Evolutionary conservation across 2,888 invertebrate genomes (phyloP), one percentile per base, ranked within the genome.

Genomic region (Leucophora obtusa): DNA sequence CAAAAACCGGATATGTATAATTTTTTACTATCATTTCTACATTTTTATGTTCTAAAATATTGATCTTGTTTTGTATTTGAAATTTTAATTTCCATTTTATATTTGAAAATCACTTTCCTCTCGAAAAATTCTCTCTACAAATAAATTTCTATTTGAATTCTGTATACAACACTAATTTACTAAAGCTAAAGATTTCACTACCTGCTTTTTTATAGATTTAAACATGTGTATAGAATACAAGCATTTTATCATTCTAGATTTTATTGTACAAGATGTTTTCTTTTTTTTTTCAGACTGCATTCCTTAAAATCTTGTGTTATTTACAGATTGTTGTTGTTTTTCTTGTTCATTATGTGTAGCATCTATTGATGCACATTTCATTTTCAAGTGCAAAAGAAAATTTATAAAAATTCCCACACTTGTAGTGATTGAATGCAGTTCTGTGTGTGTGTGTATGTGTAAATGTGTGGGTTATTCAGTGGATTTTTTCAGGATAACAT

Each of bases 381-480:
- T 15, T 71, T 77, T 77, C 81, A 81, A 81, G 81, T 77, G 81
- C 81, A 77, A 69, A 63, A 53, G 62, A 80, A 71, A 68, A 75
- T 71, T 66, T 71, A 50, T 35, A 69, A 69, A 69, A 70, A 73
- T 80, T 81, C 81, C 81, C 81, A 81, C 81, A 81, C 77, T 81
- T 73, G 77, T 81, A 77, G 38, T 56, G 77, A 77, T 77, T 81
- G 73, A 66, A 81, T 77, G 73, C 81, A 77, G 59, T 73, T 7
- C 15, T 68, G 2, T 51, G 17, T 10, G 15, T 56, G 43, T 17
- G 8, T 18, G 17, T 60, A 11, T 21, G 21, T 28, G 11, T 21
- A 21, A 21, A 21, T 21, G 21, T 21, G 21, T 21, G 21, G 21
- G 4, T 21, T 21, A 35, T 7, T 35, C 60, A 43, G 28, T 18